Evolutionary conservation across 2,113 vertebrate genomes (phyloP).

Genomic region (Glaucidium brasilianum): DNA sequence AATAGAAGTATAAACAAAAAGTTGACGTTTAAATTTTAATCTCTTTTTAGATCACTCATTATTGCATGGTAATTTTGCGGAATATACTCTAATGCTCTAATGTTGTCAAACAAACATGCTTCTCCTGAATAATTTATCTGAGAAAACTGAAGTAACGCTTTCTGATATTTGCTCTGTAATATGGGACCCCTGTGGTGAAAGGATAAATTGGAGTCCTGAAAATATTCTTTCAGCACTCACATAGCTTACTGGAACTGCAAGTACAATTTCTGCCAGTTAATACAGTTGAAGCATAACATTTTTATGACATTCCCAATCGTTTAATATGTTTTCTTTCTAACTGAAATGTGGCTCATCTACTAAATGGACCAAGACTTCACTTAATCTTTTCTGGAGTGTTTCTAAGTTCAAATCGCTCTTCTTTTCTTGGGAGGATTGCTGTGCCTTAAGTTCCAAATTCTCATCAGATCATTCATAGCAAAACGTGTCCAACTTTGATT

Average conservation of each 20-base stretch:
- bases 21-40: background rate
- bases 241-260: constrained; percentile 22
- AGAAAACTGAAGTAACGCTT: background rate
- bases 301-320: background rate
- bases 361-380: background rate
- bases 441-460: background rate
- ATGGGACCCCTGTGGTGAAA: background rate
- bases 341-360: constrained; percentile 22
- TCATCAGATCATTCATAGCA: background rate
- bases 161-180: constrained; percentile 7
- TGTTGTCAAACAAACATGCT: background rate
- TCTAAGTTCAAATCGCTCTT: background rate
- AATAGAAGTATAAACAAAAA: background rate
- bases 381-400: constrained; percentile 10
- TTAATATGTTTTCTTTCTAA: constrained; percentile 18
- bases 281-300: constrained; percentile 30
- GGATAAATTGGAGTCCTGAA: background rate
- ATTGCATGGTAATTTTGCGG: background rate
- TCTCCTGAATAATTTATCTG: background rate
- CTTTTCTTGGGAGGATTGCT: background rate
- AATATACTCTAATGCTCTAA: background rate
- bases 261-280: constrained; percentile 16
- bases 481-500: background rate
- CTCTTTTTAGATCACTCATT: background rate
- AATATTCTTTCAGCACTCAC: constrained; percentile 28